Evolutionary conservation across 1,140 invertebrate genomes (phyloP), one percentile per base, ranked within the genome.

Genomic region (Monochamus saltuarius): DNA sequence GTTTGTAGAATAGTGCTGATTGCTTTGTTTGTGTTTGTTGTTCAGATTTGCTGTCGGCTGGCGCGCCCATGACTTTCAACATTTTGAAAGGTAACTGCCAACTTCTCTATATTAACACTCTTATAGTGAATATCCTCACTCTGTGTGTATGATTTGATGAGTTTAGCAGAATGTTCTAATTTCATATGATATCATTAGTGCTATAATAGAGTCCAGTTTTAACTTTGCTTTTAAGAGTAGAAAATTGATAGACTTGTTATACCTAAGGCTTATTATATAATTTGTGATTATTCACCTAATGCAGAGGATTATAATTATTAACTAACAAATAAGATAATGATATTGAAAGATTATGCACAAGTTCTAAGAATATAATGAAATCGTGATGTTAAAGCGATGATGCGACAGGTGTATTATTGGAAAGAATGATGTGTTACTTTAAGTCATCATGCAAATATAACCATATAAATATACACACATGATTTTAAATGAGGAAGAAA

Each of bases 41-140:
- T 84, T 84, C 84, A 86, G 85, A 86, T 84, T 83, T 86, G 83
- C 84, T 85, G 84, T 84, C 85, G 78, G 82, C 85, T 80, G 84
- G 84, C 76, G 80, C 82, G 78, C 84, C 85, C 79, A 83, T 86
- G 82, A 84, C 85, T 80, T 87, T 86, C 84, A 87, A 87, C 84
- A 87, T 87, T 80, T 82, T 88, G 77, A 88, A 87, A 87, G 86
- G 86, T 88, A 86, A 85, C 70, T 65, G 68, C 64, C 59, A 64
- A 60, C 61, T 59, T 59, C 61, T 29, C 22, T 29, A 29, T 65
- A 61, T 65, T 65, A 65, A 66, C 60, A 66, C 39, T 51, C 47
- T 59, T 38, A 29, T 29, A 29, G 22, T 29, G 22, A 29, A 29
- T 29, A 29, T 29, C 22, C 22, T 29, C 22, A 29, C 22, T 29